Evolutionary conservation across 2,113 vertebrate species (phyloP).

Genomic region (Bungarus multicinctus): DNA sequence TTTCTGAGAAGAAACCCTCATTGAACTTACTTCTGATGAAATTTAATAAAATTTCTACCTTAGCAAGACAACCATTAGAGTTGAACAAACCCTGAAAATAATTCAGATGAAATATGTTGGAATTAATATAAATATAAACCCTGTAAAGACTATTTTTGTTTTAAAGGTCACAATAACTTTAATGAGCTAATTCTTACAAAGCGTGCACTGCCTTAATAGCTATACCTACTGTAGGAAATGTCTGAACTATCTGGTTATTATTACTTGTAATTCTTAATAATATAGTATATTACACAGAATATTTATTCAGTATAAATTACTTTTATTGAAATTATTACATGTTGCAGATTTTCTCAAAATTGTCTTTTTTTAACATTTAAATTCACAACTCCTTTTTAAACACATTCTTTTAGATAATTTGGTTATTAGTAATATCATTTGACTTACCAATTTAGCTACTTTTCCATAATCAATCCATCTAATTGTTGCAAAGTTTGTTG

Average conservation of each 20-base stretch:
- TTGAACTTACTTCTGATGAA: not conserved
- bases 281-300: constrained; percentile 16
- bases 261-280: not conserved
- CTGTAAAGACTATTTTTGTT: not conserved
- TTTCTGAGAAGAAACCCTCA: not conserved
- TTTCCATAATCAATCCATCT: constrained; percentile 99
- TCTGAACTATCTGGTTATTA: not conserved
- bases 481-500: constrained; percentile 94
- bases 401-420: constrained; percentile 20
- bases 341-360: constrained; percentile 13
- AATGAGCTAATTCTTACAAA: not conserved
- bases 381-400: not conserved
- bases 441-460: constrained; percentile 83
- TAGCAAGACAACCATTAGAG: not conserved
- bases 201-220: not conserved
- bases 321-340: constrained; percentile 4
- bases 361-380: not conserved
- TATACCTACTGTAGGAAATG: not conserved
- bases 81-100: not conserved
- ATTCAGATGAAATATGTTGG: not conserved
- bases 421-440: not conserved
- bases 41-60: not conserved
- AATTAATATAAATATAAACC: not conserved
- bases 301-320: constrained; percentile 2
- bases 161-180: not conserved